These are phyloP conservation scores for Bovichtus diacanthus DNA, from an alignment of 2,797 vertebrate genomes.

Conservation along the genomic window DNA sequence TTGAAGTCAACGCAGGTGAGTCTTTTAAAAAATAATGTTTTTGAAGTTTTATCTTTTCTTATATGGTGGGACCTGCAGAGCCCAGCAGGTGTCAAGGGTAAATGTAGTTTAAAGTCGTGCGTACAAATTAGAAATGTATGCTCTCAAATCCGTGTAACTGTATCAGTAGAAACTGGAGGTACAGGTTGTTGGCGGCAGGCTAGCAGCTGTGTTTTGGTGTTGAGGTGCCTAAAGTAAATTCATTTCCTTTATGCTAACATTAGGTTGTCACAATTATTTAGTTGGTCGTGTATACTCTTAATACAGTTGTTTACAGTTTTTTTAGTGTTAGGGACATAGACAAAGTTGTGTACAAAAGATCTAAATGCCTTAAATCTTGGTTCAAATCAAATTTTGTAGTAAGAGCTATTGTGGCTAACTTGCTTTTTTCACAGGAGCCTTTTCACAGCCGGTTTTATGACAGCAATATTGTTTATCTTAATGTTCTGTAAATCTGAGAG, in stretches of 20 bases:
- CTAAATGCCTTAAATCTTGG: no score
- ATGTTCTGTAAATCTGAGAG: neutral
- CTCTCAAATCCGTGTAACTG: neutral
- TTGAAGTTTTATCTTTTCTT: neutral
- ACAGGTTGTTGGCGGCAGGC: neutral
- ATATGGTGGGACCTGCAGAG: neutral
- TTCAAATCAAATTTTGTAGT: no score
- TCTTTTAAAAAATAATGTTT: no score
- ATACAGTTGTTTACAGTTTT: neutral
- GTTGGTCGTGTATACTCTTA: neutral
- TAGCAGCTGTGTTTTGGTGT: neutral
- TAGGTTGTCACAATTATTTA: neutral
- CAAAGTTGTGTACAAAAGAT: no score
- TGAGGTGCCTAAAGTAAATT: neutral
- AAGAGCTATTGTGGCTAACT: neutral
- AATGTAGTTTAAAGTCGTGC: neutral
- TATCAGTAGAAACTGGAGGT: neutral
- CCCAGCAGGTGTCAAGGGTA: neutral
- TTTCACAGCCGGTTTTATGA: neutral
- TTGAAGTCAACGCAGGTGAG: constrained; percentile 75
- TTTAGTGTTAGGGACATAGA: no score
- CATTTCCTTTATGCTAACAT: neutral
- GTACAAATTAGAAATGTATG: neutral
- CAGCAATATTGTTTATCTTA: neutral
- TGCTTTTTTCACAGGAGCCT: neutral